Percentiles rank a stretch among this genome's conserved stretches.
phyloP scores from a whole-genome alignment of 2,113 vertebrate species.

The Callipepla californica region DNA sequence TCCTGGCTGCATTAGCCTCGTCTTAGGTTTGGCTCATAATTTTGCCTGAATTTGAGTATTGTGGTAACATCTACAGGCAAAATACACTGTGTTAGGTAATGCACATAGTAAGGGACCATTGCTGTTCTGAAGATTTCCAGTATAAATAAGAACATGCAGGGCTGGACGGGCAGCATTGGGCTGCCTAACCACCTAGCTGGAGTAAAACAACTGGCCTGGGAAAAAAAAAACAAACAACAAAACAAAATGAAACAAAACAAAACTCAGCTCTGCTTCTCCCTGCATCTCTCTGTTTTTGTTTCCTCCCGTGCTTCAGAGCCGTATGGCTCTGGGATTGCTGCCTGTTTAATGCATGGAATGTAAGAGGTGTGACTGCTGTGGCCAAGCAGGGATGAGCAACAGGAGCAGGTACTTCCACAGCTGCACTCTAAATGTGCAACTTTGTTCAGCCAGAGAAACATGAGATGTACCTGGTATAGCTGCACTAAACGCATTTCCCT shows the following conservation, averaged over 20 bases:
- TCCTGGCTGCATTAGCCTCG: not conserved
- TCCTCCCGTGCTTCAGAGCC: not conserved
- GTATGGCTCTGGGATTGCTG: not conserved
- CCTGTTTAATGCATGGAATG: not conserved
- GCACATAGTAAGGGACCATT: rapidly evolving
- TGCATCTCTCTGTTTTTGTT: rapidly evolving
- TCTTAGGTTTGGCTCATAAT: not conserved
- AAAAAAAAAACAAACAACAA: not conserved
- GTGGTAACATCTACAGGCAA: not conserved
- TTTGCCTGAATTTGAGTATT: not conserved
- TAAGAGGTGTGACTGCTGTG: not conserved
- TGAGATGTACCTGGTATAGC: not conserved
- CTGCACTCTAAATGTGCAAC: not conserved
- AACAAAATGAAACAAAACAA: too few relatives aligned
- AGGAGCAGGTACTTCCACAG: not conserved
- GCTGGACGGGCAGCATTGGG: not conserved
- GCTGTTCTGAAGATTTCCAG: not conserved
- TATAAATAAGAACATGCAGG: not conserved
- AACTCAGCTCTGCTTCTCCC: rapidly evolving
- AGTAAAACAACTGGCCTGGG: not conserved
- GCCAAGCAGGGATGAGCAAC: not conserved
- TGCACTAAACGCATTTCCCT: not conserved
- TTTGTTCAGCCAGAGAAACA: not conserved
- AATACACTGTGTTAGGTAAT: not conserved
- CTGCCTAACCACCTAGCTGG: not conserved